A percentile compares a stretch with the other conserved stretches of the same genome.
These are phyloP conservation scores for Cephalopholis sonnerati DNA, from an alignment of 2,113 vertebrate species.

Conservation along the genomic window DNA sequence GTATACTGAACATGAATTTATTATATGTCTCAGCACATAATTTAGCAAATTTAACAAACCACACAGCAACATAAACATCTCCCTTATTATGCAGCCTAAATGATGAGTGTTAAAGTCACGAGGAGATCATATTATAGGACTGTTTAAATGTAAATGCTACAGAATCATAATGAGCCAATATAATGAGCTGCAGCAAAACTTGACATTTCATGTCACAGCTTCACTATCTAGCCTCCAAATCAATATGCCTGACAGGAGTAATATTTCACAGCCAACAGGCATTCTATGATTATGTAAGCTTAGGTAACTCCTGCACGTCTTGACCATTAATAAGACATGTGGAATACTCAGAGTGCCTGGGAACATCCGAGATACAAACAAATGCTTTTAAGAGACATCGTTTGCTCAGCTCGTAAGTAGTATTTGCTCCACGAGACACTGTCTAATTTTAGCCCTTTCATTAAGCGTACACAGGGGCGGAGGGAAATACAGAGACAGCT, in stretches of 20 bases:
- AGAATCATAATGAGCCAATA: constrained; percentile 41
- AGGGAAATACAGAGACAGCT: constrained; percentile 53
- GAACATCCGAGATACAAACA: constrained; percentile 67
- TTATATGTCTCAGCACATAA: constrained; percentile 2
- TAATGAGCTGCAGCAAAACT: constrained; percentile 45
- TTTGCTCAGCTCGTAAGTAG: constrained; percentile 44
- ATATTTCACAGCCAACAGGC: constrained; percentile 51
- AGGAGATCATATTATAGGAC: constrained; percentile 10
- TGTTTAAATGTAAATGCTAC: constrained; percentile 49
- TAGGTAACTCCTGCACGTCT: constrained; percentile 46
- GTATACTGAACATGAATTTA: neutral
- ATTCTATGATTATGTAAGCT: constrained; percentile 56
- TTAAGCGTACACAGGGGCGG: constrained; percentile 58
- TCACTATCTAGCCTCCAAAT: constrained; percentile 51
- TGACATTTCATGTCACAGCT: constrained; percentile 72
- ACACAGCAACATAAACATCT: neutral
- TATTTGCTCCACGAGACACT: constrained; percentile 47
- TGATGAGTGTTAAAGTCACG: constrained; percentile 5
- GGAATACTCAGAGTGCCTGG: constrained; percentile 28
- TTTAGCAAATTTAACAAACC: constrained; percentile 9
- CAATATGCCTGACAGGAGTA: constrained; percentile 57
- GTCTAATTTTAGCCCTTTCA: constrained; percentile 81
- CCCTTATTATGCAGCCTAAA: constrained; percentile 5
- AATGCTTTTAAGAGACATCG: constrained; percentile 64
- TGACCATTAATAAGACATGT: constrained; percentile 67